A percentile compares a stretch with the other conserved stretches of the same genome.
Conservation (phyloP, 2,888 invertebrate species). For the Sylvicola fuscatus region DNA sequence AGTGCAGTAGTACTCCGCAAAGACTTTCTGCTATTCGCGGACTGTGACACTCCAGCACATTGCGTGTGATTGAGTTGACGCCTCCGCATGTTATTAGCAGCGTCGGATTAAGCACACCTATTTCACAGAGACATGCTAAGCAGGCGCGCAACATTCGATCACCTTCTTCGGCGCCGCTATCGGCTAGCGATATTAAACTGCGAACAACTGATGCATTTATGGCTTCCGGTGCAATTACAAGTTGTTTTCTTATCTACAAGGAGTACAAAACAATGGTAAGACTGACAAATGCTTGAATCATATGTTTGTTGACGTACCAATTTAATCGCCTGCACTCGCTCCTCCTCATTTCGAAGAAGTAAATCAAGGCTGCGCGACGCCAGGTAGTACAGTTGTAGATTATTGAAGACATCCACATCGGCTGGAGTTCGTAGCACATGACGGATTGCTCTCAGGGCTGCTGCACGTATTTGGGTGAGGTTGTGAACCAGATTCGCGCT, state of each 20-base stretch:
- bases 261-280: neutral
- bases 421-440: constrained; percentile 60
- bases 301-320: constrained; percentile 30
- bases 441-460: constrained; percentile 67
- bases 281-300: neutral
- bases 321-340: constrained; percentile 77
- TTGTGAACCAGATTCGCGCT: constrained; percentile 69
- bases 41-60: constrained; percentile 66
- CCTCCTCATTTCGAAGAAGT: constrained; percentile 75
- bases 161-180: constrained; percentile 55
- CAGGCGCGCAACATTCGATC: constrained; percentile 71
- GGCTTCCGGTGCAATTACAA: constrained; percentile 38
- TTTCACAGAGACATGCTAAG: constrained; percentile 72
- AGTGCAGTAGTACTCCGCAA: constrained; percentile 65
- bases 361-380: constrained; percentile 74
- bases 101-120: constrained; percentile 67
- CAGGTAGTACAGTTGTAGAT: constrained; percentile 64
- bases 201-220: constrained; percentile 59
- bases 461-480: constrained; percentile 75
- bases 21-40: constrained; percentile 81
- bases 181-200: constrained; percentile 63
- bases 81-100: constrained; percentile 65
- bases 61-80: constrained; percentile 60
- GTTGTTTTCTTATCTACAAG: constrained; percentile 30
- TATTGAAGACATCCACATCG: constrained; percentile 60